Evolutionary conservation across 2,797 vertebrate species (phyloP).

Genomic region (Galaxias olidus): DNA sequence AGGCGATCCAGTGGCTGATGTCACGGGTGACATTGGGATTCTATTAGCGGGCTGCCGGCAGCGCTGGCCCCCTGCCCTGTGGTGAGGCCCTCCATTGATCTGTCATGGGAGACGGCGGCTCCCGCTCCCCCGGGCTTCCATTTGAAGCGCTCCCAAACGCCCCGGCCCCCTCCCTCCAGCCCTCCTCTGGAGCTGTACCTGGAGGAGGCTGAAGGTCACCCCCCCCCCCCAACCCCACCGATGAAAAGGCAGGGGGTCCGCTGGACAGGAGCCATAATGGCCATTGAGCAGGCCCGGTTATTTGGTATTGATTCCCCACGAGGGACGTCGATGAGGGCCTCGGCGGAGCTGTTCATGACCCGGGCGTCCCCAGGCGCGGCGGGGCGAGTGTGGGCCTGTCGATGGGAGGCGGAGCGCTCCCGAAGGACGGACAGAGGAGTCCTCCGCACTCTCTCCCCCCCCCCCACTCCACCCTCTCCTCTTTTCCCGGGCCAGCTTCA

Average conservation of each 20-base stretch:
- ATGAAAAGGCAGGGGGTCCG: constrained; percentile 65
- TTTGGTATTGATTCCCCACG: constrained; percentile 83
- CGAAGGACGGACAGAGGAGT: constrained; percentile 2
- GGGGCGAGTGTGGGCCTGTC: neutral
- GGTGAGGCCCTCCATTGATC: constrained; percentile 81
- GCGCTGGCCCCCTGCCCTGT: constrained; percentile 75
- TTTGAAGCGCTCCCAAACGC: constrained; percentile 70
- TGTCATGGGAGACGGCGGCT: constrained; percentile 81
- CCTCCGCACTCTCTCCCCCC: constrained; percentile 24
- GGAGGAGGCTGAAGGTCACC: constrained; percentile 74
- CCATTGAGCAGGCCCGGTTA: constrained; percentile 77
- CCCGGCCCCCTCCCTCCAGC: constrained; percentile 40
- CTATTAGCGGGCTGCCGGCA: constrained; percentile 77
- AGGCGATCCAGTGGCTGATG: constrained; percentile 68
- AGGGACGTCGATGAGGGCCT: constrained; percentile 72
- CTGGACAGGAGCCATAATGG: constrained; percentile 72
- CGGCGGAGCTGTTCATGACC: constrained; percentile 69
- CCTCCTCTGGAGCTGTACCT: constrained; percentile 63
- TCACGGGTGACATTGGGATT: constrained; percentile 81
- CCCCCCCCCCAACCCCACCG: constrained; percentile 60
- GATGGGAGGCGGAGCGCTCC: neutral
- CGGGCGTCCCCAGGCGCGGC: constrained; percentile 22
- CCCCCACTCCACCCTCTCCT: constrained; percentile 36
- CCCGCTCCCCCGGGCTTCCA: constrained; percentile 73
- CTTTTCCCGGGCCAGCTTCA: constrained; percentile 70